Base-by-base conservation (phyloP, 2,797 vertebrate species). In the Salarias fasciatus region DNA sequence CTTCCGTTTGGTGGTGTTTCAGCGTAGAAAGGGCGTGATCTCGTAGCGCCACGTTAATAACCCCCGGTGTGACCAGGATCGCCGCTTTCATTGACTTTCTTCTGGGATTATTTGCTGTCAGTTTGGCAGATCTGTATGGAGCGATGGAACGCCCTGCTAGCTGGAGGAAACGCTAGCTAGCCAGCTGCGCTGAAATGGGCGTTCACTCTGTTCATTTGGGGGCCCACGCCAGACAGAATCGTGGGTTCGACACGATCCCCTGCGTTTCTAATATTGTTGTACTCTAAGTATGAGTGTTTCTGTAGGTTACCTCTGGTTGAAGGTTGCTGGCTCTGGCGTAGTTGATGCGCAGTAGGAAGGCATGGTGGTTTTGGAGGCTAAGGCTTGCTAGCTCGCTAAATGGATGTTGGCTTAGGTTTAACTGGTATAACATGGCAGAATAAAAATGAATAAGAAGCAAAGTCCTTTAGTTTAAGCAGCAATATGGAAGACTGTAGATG, bases 131-230 rank as follows among this genome's bases (percentile, higher is more conserved):
- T 53, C 5, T 51, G 3, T 40, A 38, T 53, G 18, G 38, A 44
- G 53, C 65, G 43, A 55, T 62, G 62, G 15, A 76, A 80, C 82
- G 78, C 77, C 77, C 79, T 77, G 74, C 68, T 87, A 84, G 74
- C 83, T 62, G 36, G 30, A 61, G 18, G 18, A 72, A 58, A 59
- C 54, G 43, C 40, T 49, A 83, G 85, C 88, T 73, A 61, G 49
- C 51, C 76, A 84, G 81, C 83, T 88, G 77, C 81, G 83, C 75
- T 80, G 75, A 87, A 86, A 91, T 91, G 90, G 91, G 90, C 90
- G 89, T 92, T 89, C 80, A 87, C 88, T 86, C 72, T 69, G 69
- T 44, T 62, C 6, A 58, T 7, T 63, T 56, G 65, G 65, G 79
- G 75, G 72, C 31, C 60, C 52, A 37, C 47, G 47, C 30, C 54